These are phyloP conservation scores for Enteromius viviparus DNA, from an alignment of 2,797 vertebrate genomes.

Conservation along the genomic window DNA sequence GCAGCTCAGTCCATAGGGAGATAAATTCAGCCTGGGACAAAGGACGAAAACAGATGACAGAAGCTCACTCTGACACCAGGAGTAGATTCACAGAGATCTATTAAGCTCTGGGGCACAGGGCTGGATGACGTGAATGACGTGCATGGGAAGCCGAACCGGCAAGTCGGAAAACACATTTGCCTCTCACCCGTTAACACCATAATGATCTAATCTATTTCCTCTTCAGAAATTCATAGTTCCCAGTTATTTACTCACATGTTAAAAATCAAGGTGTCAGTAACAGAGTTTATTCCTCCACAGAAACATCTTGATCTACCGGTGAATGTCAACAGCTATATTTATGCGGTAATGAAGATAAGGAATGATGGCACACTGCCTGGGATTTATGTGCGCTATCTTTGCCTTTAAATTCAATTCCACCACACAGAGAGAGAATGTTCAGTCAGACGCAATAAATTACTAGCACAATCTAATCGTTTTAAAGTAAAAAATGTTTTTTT, in stretches of 20 bases:
- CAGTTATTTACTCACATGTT: conserved; percentile 39
- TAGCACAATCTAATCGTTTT: neutral
- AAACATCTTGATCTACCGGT: conserved; percentile 30
- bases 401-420: conserved; percentile 27
- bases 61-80: conserved; percentile 46
- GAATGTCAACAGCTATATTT: conserved; percentile 35
- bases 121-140: conserved; percentile 43
- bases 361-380: conserved; percentile 39
- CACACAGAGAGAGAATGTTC: neutral
- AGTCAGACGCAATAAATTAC: neutral
- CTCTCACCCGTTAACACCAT: conserved; percentile 37
- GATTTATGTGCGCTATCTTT: conserved; percentile 40
- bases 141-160: conserved; percentile 43
- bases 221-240: conserved; percentile 45
- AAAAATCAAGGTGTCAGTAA: conserved; percentile 46
- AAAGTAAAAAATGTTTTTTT: neutral
- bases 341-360: conserved; percentile 44
- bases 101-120: conserved; percentile 41
- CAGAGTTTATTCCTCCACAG: conserved; percentile 30
- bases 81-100: conserved; percentile 58
- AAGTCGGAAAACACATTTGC: conserved; percentile 51
- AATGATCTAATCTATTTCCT: conserved; percentile 48
- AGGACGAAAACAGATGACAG: conserved; percentile 57
- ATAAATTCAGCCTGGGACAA: conserved; percentile 30
- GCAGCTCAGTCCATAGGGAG: conserved; percentile 41